These are phyloP conservation scores for Drosophila pandora DNA, from an alignment of 1,140 invertebrate genomes.

Conservation along the genomic window DNA sequence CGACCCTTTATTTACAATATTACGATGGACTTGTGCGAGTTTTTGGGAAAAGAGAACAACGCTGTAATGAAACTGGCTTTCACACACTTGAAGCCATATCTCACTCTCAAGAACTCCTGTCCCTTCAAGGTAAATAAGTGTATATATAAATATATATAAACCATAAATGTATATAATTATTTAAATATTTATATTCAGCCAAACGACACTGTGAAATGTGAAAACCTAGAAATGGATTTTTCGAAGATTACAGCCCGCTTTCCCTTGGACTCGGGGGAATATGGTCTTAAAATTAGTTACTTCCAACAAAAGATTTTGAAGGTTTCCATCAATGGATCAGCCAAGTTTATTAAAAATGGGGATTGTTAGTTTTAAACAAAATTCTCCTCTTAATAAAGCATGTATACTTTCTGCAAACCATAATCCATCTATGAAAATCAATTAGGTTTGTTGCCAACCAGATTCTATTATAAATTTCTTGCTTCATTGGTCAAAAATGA, in stretches of 20 bases:
- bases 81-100: background rate
- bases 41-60: background rate
- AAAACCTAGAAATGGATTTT: background rate
- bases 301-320: background rate
- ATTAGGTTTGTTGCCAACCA: background rate
- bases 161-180: background rate
- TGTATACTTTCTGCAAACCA: too few relatives aligned
- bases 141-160: background rate
- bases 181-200: background rate
- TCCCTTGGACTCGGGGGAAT: background rate
- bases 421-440: too few relatives aligned
- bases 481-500: background rate
- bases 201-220: background rate
- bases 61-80: background rate
- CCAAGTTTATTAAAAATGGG: background rate
- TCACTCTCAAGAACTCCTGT: background rate
- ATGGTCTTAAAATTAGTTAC: background rate
- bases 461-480: background rate
- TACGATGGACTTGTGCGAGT: background rate
- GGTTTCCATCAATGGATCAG: background rate
- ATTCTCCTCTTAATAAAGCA: too few relatives aligned
- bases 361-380: background rate
- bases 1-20: background rate
- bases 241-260: background rate
- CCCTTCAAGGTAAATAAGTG: background rate